These are phyloP conservation scores for Rhodophaea formosa DNA, from an alignment of 2,888 invertebrate genomes.

Conservation along the genomic window DNA sequence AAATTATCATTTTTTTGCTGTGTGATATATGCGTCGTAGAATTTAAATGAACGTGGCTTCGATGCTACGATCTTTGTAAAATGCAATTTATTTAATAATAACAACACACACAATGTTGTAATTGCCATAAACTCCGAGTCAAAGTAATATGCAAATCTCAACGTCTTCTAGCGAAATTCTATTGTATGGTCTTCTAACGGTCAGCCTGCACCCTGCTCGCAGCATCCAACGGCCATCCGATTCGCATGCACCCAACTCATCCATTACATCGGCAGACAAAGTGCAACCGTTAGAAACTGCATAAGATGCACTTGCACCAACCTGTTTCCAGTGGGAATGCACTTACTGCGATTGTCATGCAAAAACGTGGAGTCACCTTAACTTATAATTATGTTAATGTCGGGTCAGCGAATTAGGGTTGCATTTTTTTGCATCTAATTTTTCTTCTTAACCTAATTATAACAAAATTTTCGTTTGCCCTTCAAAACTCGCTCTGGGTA, in stretches of 20 bases:
- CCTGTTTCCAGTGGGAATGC: conserved; percentile 61
- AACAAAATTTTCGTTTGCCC: conserved; percentile 7
- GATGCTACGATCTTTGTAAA: no score
- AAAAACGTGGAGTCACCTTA: conserved; percentile 54
- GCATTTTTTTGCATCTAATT: conserved; percentile 45
- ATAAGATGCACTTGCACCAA: conserved; percentile 61
- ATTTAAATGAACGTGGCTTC: no score
- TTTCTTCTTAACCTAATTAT: conserved; percentile 1
- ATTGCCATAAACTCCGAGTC: background rate
- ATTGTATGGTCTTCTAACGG: conserved; percentile 49
- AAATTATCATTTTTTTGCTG: no score
- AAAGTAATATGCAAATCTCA: conserved; percentile 14
- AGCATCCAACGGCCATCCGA: conserved; percentile 33
- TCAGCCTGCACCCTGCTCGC: conserved; percentile 59
- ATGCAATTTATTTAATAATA: no score
- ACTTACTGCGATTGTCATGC: conserved; percentile 53
- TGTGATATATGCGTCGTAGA: no score
- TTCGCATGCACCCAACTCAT: conserved; percentile 23
- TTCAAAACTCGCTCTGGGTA: conserved; percentile 10
- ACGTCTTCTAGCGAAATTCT: conserved; percentile 28
- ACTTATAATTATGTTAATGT: conserved; percentile 68
- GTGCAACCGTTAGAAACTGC: conserved; percentile 54
- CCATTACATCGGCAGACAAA: conserved; percentile 48
- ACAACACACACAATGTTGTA: background rate
- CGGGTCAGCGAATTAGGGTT: conserved; percentile 40